Conservation (phyloP, 92 coral and sea anemone genomes). For the Micromussa lordhowensis region DNA sequence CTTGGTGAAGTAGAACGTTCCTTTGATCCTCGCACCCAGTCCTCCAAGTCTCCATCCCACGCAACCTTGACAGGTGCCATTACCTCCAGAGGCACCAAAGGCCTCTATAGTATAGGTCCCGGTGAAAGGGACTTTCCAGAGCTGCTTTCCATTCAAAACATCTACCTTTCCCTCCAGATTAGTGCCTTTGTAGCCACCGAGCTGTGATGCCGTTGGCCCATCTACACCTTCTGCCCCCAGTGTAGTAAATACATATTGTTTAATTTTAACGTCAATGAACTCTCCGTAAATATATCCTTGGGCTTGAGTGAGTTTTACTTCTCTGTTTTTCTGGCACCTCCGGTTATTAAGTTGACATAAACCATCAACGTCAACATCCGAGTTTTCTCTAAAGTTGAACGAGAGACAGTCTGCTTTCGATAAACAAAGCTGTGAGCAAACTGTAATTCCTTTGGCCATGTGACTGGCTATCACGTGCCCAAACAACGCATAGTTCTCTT, state of each 20-base stretch:
- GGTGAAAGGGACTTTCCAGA: slow-evolving; percentile 71
- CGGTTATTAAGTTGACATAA: slow-evolving; percentile 46
- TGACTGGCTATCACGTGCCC: slow-evolving; percentile 42
- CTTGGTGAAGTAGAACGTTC: slow-evolving; percentile 56
- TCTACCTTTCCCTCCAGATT: slow-evolving; percentile 74
- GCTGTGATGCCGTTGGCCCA: slow-evolving; percentile 64
- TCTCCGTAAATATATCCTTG: slow-evolving; percentile 26
- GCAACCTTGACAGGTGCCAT: slow-evolving; percentile 54
- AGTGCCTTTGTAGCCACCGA: slow-evolving; percentile 66
- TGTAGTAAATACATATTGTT: slow-evolving; percentile 55
- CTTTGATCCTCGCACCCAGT: slow-evolving; percentile 77
- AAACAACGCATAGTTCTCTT: slow-evolving; percentile 44
- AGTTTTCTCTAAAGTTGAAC: slow-evolving; percentile 31
- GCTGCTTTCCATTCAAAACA: slow-evolving; percentile 69
- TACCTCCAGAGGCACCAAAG: slow-evolving; percentile 83
- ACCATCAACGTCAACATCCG: neutral
- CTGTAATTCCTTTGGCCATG: slow-evolving; percentile 31
- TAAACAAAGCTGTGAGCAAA: slow-evolving; percentile 52
- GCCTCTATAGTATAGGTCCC: slow-evolving; percentile 80
- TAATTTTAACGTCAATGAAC: slow-evolving; percentile 1
- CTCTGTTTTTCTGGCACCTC: neutral
- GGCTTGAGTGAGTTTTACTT: neutral
- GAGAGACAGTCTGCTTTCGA: slow-evolving; percentile 28
- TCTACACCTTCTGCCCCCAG: slow-evolving; percentile 59
- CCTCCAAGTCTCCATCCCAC: slow-evolving; percentile 72